Conservation (phyloP, 2,113 vertebrate species). For the Misgurnus mizolepis region DNA sequence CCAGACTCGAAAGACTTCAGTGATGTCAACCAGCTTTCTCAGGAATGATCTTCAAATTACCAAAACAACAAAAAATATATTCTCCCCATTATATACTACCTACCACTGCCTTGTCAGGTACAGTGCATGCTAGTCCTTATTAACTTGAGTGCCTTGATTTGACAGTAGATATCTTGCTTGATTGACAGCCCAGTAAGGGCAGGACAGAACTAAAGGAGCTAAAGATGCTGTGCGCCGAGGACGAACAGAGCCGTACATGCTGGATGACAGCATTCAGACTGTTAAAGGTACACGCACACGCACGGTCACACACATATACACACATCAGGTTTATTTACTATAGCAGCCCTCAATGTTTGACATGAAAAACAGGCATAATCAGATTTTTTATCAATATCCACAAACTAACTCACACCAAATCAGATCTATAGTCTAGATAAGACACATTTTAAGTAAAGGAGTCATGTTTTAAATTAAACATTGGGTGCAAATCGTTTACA, state of each 20-base stretch:
- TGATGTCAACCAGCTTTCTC: neutral
- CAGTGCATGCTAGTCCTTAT: constrained; percentile 22
- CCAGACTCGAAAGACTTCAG: too few relatives aligned
- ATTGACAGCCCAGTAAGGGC: constrained; percentile 85
- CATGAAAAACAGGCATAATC: neutral
- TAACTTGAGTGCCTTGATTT: constrained; percentile 43
- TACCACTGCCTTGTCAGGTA: constrained; percentile 12
- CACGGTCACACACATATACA: too few relatives aligned
- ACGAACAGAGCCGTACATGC: constrained; percentile 88
- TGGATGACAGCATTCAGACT: constrained; percentile 96
- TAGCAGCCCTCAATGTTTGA: neutral
- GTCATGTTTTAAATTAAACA: neutral
- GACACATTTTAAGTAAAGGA: neutral
- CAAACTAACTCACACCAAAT: neutral
- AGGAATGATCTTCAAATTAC: neutral
- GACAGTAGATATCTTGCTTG: constrained; percentile 40
- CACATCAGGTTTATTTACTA: neutral
- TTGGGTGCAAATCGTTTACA: too few relatives aligned
- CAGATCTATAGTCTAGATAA: neutral
- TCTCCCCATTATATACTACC: neutral
- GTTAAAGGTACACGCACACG: constrained; percentile 84
- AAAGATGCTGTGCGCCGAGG: constrained; percentile 91
- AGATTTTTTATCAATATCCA: neutral
- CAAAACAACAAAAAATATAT: neutral
- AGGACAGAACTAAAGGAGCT: constrained; percentile 87